Conservation (phyloP, 1,140 invertebrate species). For the Cotesia glomerata region DNA sequence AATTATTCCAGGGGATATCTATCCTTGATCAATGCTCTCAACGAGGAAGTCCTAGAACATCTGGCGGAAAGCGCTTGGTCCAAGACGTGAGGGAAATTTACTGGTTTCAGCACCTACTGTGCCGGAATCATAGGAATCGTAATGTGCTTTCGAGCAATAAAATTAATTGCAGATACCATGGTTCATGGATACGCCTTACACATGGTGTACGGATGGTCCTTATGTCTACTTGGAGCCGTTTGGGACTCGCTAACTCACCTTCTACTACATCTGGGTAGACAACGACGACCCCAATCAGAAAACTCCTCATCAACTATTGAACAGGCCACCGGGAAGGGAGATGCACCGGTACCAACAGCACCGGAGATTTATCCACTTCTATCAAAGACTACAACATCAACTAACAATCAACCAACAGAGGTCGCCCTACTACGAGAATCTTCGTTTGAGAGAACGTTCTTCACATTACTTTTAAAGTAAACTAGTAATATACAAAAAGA, state of each 20-base stretch:
- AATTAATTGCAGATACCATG: slow-evolving; percentile 22
- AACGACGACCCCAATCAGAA: background rate
- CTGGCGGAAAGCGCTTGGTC: slow-evolving; percentile 16
- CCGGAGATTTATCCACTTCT: no score
- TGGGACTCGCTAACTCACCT: slow-evolving; percentile 30
- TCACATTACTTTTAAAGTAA: no score
- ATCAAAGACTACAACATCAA: no score
- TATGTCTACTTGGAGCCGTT: slow-evolving; percentile 22
- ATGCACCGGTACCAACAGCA: no score
- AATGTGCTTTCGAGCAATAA: slow-evolving; percentile 5
- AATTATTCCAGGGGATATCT: background rate
- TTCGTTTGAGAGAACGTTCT: no score
- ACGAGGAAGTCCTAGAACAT: background rate
- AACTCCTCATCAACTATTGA: no score
- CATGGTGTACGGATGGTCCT: slow-evolving; percentile 26
- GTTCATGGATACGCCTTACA: slow-evolving; percentile 28
- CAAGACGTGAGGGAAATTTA: slow-evolving; percentile 22
- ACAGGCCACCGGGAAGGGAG: background rate
- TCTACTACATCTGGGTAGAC: background rate
- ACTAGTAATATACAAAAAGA: no score
- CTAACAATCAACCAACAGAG: no score
- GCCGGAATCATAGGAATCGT: slow-evolving; percentile 30
- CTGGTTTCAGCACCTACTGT: slow-evolving; percentile 21
- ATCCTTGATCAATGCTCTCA: background rate
- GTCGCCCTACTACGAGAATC: no score